phyloP scores from a whole-genome alignment of 2,797 vertebrate species.

The Ispidina lecontei region DNA sequence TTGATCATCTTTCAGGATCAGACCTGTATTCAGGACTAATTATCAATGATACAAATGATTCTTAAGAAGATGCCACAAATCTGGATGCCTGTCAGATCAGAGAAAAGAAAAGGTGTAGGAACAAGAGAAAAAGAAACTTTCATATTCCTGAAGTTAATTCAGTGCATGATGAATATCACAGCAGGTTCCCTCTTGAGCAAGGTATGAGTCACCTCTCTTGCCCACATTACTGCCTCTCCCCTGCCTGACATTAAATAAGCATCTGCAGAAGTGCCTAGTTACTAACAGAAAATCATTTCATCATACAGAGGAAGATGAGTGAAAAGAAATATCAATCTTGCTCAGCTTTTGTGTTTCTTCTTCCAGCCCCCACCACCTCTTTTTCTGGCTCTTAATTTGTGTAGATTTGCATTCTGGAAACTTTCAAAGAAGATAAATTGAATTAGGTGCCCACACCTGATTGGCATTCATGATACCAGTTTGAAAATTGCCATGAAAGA shows the following conservation, averaged over 20 bases:
- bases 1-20: not conserved
- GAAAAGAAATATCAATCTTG: conserved; percentile 34
- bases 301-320: not conserved
- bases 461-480: not conserved
- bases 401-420: conserved; percentile 15
- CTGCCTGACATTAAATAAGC: conserved; percentile 39
- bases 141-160: not conserved
- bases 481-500: not conserved
- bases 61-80: not conserved
- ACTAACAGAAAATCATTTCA: conserved; percentile 22
- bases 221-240: conserved; percentile 39
- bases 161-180: conserved; percentile 21
- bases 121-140: conserved; percentile 9
- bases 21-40: not conserved
- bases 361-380: not conserved
- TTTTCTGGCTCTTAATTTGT: conserved; percentile 30
- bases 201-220: conserved; percentile 47
- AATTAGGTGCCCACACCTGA: conserved; percentile 1
- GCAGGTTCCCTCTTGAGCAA: conserved; percentile 15
- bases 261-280: conserved; percentile 26
- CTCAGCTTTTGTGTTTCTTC: conserved; percentile 34
- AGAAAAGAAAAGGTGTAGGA: conserved; percentile 6
- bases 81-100: not conserved
- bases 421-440: conserved; percentile 1
- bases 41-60: not conserved